A percentile compares a stretch with the other conserved stretches of the same genome.
Conservation (phyloP, 2,113 vertebrate genomes). For the Chionodraco myersi region DNA sequence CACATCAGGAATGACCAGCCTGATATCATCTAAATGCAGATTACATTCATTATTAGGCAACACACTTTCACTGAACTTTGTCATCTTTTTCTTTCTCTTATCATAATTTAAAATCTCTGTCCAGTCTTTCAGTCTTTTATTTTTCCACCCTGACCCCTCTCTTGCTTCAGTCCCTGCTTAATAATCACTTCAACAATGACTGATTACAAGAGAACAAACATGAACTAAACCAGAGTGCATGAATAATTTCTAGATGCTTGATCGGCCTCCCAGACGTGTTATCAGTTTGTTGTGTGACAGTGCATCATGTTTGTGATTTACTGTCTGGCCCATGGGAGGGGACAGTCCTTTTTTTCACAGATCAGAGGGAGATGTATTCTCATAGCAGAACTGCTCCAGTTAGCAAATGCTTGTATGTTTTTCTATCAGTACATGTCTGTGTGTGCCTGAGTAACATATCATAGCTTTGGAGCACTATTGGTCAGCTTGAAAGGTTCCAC, state of each 20-base stretch:
- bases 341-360: constrained; percentile 21
- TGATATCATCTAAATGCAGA: constrained; percentile 73
- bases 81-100: constrained; percentile 24
- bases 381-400: constrained; percentile 27
- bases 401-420: constrained; percentile 20
- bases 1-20: constrained; percentile 53
- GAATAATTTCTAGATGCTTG: constrained; percentile 51
- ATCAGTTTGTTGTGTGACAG: constrained; percentile 41
- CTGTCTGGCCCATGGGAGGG: constrained; percentile 35
- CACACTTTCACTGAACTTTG: constrained; percentile 49
- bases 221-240: constrained; percentile 46
- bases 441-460: constrained; percentile 32
- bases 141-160: constrained; percentile 22
- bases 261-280: constrained; percentile 43
- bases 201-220: constrained; percentile 48
- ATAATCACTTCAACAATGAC: constrained; percentile 55
- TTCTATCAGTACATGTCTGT: constrained; percentile 25
- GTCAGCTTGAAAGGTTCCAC: constrained; percentile 50
- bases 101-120: constrained; percentile 42
- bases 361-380: constrained; percentile 66
- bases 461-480: constrained; percentile 14
- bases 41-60: constrained; percentile 61
- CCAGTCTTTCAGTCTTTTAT: constrained; percentile 15
- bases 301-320: constrained; percentile 48
- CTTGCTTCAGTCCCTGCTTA: constrained; percentile 9